These are phyloP conservation scores for Lasiurus cinereus DNA, from an alignment of 2,113 vertebrate species.

Conservation along the genomic window DNA sequence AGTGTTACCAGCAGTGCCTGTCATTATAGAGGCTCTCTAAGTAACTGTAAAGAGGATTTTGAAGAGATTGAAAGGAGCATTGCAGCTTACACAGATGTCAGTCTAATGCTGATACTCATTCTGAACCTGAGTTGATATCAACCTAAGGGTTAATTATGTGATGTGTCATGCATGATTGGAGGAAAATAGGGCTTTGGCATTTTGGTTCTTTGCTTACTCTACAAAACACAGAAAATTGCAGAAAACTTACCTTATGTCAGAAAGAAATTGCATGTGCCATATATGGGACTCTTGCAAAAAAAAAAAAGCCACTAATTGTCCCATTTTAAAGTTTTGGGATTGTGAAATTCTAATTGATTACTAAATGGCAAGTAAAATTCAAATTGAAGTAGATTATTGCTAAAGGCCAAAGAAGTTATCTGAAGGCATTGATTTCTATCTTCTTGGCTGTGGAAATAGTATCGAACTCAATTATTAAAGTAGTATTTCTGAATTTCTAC, in stretches of 20 bases:
- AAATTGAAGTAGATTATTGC: neutral
- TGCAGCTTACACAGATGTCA: slow-evolving; percentile 79
- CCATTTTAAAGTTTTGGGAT: slow-evolving; percentile 5
- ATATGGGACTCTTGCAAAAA: neutral
- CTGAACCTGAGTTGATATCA: neutral
- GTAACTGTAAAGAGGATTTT: slow-evolving; percentile 75
- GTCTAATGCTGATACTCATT: slow-evolving; percentile 77
- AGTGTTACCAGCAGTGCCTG: neutral
- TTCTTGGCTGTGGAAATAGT: neutral
- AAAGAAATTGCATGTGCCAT: neutral
- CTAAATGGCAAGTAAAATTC: slow-evolving; percentile 6
- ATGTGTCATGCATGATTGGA: neutral
- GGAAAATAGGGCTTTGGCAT: neutral
- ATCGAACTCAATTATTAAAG: neutral
- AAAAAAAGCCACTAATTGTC: slow-evolving; percentile 12
- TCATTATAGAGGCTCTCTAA: slow-evolving; percentile 65
- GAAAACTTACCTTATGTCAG: neutral
- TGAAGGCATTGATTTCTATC: slow-evolving; percentile 16
- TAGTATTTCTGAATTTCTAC: neutral
- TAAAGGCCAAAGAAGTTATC: neutral
- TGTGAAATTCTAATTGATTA: neutral
- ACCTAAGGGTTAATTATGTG: neutral
- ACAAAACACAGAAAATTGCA: slow-evolving; percentile 36
- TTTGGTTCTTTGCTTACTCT: neutral
- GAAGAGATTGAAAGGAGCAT: slow-evolving; percentile 69